phyloP scores from a whole-genome alignment of 2,113 vertebrate genomes.

The Poecile atricapillus region DNA sequence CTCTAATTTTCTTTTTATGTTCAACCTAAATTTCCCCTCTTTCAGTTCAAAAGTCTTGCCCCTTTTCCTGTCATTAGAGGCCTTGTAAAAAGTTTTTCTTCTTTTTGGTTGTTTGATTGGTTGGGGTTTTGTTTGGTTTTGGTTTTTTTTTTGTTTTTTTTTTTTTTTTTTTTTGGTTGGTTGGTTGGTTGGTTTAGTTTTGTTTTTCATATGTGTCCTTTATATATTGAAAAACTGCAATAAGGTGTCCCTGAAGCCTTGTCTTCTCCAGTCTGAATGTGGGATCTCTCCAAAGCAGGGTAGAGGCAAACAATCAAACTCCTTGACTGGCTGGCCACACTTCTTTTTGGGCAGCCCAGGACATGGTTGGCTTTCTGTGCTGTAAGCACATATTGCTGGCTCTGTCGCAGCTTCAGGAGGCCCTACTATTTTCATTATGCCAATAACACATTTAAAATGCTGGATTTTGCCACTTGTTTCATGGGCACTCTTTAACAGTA shows the following conservation, averaged over 20 bases:
- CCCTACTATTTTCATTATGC: not conserved
- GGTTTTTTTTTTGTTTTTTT: not conserved
- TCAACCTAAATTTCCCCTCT: not conserved
- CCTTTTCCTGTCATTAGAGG: not conserved
- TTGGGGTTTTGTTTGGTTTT: not conserved
- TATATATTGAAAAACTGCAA: not conserved
- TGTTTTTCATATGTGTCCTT: not conserved
- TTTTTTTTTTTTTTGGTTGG: no score
- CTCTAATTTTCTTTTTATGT: not conserved
- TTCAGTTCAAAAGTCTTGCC: not conserved
- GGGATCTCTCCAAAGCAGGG: not conserved
- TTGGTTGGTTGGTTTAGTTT: not conserved
- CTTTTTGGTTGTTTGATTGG: not conserved
- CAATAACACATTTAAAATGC: not conserved
- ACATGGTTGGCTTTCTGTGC: fast-evolving
- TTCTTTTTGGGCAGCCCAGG: not conserved
- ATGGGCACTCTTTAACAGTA: not conserved
- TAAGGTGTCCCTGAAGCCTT: fast-evolving
- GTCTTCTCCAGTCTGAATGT: not conserved
- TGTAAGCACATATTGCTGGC: not conserved
- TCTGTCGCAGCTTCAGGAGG: not conserved
- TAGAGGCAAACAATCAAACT: not conserved
- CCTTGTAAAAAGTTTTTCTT: not conserved
- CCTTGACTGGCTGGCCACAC: no score
- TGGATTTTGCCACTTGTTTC: not conserved